Conservation (phyloP, 2,888 invertebrate species). For the Steromphala cineraria region DNA sequence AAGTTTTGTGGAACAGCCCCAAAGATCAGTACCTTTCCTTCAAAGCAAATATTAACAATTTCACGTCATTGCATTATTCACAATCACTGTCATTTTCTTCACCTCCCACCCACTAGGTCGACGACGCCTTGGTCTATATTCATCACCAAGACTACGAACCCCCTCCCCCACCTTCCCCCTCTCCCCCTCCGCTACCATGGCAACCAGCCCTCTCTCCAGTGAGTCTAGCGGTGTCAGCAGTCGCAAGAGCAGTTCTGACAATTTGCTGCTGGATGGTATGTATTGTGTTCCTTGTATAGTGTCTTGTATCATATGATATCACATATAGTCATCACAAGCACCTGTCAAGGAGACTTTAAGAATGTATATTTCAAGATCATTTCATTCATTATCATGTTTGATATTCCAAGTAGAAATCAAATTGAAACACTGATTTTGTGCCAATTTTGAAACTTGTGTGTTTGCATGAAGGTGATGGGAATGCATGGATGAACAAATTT, state of each 20-base stretch:
- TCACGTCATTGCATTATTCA: not conserved
- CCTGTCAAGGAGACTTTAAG: not conserved
- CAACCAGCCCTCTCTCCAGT: conserved; percentile 68
- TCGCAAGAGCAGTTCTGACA: conserved; percentile 89
- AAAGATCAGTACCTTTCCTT: too few relatives aligned
- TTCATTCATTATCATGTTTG: too few relatives aligned
- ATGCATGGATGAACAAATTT: too few relatives aligned
- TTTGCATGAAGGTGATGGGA: too few relatives aligned
- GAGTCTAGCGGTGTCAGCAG: conserved; percentile 96
- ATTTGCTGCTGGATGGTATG: conserved; percentile 72
- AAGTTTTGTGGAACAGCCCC: too few relatives aligned
- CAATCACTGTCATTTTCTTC: not conserved
- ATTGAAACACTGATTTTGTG: too few relatives aligned
- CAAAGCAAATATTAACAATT: not conserved
- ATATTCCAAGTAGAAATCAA: too few relatives aligned
- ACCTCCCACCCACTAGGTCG: conserved; percentile 43
- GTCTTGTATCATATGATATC: not conserved
- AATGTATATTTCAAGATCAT: not conserved
- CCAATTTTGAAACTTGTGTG: too few relatives aligned
- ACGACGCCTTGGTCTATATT: conserved; percentile 56
- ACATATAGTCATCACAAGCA: not conserved
- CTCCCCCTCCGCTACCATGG: conserved; percentile 49
- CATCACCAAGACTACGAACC: conserved; percentile 65
- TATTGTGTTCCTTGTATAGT: not conserved
- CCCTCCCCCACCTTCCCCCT: conserved; percentile 62